Evolutionary conservation across 2,113 vertebrate genomes (phyloP), one percentile per base, ranked within the genome.

Genomic region (Lophochroa leadbeateri): DNA sequence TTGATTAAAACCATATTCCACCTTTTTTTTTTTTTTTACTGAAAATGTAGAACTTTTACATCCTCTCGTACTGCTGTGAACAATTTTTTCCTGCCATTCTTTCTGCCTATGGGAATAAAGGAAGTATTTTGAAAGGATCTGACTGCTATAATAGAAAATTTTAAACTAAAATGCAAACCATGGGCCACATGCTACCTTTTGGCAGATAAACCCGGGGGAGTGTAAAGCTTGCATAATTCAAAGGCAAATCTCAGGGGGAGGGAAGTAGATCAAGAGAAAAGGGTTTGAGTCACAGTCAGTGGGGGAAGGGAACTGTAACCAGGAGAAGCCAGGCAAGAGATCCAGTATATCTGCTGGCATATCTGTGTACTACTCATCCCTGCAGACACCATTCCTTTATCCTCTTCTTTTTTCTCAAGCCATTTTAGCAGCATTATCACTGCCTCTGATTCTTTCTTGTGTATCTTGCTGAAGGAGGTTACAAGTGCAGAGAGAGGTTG

Each of bases 1-100:
- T 95, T 96, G 96, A 97, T 97, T 96, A 96, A 96, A 97, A 96
- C 96, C 96, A 97, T 95, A 96, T 96, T 96, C 95, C 86, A 94
- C 91, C 41, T 93, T 94, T 57, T 13, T 70, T 81, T 88, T 88
- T 94, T 82, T 67, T 60, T 35, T 7, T 1, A 85, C 91, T 89
- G 91, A 94, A 96, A 97, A 94, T 75, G 57, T 95, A 94, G 91
- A 94, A 95, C 91, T 94, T 96, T 65, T 91, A 95, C 95, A 77
- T 96, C 77, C 95, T 75, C 78, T 92, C 86, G 4, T 89, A 92
- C 95, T 91, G 61, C 96, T 96, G 96, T 93, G 95, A 96, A 95
- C 96, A 97, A 89, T 96, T 94, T 96, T 96, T 96, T 79, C 88
- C 90, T 96, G 95, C 94, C 91, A 70, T 96, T 95, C 94, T 94